phyloP scores from a whole-genome alignment of 2,888 invertebrate genomes.

The Iphiclides podalirius region DNA sequence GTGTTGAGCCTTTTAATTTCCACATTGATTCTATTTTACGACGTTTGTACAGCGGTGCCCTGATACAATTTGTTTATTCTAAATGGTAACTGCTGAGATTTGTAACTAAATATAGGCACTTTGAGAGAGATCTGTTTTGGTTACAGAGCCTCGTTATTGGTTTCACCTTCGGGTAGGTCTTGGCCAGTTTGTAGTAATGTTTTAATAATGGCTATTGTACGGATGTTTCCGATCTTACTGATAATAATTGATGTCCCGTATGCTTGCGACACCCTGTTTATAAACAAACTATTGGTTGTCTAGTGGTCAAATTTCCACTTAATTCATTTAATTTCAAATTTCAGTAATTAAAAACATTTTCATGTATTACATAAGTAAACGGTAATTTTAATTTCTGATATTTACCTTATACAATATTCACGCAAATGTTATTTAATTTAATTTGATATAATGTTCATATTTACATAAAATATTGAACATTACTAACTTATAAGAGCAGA shows the following conservation, averaged over 20 bases:
- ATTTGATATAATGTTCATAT: too few species aligned
- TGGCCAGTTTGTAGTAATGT: conserved; percentile 7
- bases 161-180: conserved; percentile 55
- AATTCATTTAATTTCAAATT: too few species aligned
- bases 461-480: too few species aligned
- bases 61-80: conserved; percentile 24
- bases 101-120: conserved; percentile 31
- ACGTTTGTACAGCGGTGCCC: conserved; percentile 58
- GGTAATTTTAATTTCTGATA: too few species aligned
- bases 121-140: conserved; percentile 37
- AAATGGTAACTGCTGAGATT: conserved; percentile 18
- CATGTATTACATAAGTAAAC: too few species aligned
- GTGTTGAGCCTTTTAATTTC: conserved; percentile 39
- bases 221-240: not conserved
- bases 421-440: too few species aligned
- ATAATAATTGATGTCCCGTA: not conserved
- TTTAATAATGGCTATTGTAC: not conserved
- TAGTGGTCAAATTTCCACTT: too few species aligned
- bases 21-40: conserved; percentile 45
- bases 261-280: too few species aligned
- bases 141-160: conserved; percentile 34
- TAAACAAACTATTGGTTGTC: too few species aligned
- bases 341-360: too few species aligned
- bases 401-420: too few species aligned
- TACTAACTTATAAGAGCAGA: too few species aligned